phyloP scores from a whole-genome alignment of 2,113 vertebrate species.

The Rostratula benghalensis region DNA sequence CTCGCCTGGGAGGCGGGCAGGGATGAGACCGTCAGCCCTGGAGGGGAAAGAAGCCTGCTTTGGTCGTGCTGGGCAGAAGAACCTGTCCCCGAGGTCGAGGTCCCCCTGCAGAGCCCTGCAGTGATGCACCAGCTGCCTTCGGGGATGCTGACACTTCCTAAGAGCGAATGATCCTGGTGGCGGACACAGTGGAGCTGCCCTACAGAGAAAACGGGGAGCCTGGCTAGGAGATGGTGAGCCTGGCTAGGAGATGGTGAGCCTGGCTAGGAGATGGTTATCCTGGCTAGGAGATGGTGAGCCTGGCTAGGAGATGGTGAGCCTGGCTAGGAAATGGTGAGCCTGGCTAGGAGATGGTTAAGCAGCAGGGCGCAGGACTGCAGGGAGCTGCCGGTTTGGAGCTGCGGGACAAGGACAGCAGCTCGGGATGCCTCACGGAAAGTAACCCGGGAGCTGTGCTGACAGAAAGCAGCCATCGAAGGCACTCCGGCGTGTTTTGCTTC shows the following conservation, averaged over 20 bases:
- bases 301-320: too few species aligned
- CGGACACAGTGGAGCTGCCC: rapidly evolving
- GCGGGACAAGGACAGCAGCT: background rate
- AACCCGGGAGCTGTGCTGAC: rapidly evolving
- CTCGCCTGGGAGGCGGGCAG: background rate
- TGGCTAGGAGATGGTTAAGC: background rate
- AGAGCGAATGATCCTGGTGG: background rate
- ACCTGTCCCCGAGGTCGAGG: rapidly evolving
- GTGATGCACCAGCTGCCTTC: background rate
- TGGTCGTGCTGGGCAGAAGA: background rate
- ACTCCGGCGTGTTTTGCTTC: background rate
- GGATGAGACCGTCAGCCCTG: background rate
- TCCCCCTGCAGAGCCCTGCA: background rate
- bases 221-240: background rate
- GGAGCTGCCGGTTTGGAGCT: background rate
- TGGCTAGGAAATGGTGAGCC: too few species aligned
- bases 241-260: background rate
- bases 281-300: background rate
- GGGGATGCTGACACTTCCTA: too few species aligned
- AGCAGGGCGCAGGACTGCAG: background rate
- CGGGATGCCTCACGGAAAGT: rapidly evolving
- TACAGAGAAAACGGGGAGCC: rapidly evolving
- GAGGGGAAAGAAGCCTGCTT: rapidly evolving
- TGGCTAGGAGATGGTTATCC: background rate
- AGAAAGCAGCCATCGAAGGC: too few species aligned